Conservation (phyloP, 2,797 vertebrate species). For the Helostoma temminkii region DNA sequence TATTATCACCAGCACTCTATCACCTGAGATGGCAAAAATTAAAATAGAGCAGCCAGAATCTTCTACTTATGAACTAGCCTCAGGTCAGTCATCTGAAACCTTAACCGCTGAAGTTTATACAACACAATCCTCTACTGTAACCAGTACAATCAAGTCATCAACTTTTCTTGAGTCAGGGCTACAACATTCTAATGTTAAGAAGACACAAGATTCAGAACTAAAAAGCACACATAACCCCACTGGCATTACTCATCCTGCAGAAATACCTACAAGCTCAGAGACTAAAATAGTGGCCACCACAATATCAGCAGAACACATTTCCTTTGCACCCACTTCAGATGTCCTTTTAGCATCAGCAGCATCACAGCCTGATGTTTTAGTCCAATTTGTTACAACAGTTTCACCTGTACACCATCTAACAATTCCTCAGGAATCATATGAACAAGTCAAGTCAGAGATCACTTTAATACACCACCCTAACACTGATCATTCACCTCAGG, state of each 20-base stretch:
- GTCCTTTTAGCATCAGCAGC: slow-evolving; percentile 28
- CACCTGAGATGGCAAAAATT: slow-evolving; percentile 12
- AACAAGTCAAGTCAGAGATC: slow-evolving; percentile 60
- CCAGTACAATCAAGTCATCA: slow-evolving; percentile 10
- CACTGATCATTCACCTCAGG: slow-evolving; percentile 26
- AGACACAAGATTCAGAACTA: slow-evolving; percentile 10
- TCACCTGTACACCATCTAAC: slow-evolving; percentile 31
- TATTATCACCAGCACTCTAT: slow-evolving; percentile 20
- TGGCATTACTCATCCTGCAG: neutral
- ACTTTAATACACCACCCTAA: slow-evolving; percentile 43
- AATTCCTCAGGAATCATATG: slow-evolving; percentile 45
- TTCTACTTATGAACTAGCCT: slow-evolving; percentile 21
- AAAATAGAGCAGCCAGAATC: slow-evolving; percentile 21
- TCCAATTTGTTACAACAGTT: slow-evolving; percentile 56
- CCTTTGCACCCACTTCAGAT: slow-evolving; percentile 24
- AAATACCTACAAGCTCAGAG: slow-evolving; percentile 21
- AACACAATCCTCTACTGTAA: slow-evolving; percentile 12
- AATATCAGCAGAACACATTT: slow-evolving; percentile 8
- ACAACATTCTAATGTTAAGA: slow-evolving; percentile 11
- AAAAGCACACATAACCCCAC: slow-evolving; percentile 11
- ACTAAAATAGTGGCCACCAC: slow-evolving; percentile 6
- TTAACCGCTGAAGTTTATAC: slow-evolving; percentile 12
- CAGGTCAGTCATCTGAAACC: slow-evolving; percentile 16
- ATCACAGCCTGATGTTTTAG: slow-evolving; percentile 39
- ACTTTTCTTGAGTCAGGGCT: slow-evolving; percentile 8